Base-by-base conservation (phyloP, 2,113 vertebrate genomes). In the Epinephelus lanceolatus region DNA sequence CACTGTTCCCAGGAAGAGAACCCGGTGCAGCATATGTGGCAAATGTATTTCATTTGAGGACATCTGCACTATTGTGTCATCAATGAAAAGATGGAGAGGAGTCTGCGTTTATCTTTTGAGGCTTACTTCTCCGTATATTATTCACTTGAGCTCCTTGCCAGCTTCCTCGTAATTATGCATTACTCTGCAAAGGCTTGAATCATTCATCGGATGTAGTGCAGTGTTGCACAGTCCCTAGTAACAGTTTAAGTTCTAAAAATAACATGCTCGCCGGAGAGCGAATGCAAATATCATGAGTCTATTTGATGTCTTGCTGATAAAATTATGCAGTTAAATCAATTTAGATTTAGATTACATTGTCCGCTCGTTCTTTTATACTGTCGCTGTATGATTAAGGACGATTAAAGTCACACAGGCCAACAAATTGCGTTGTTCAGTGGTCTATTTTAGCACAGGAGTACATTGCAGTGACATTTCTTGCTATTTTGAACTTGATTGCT, bases 181-280 rank as follows among this genome's bases (percentile, higher is more conserved):
- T 84, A 83, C 87, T 87, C 79, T 85, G 90, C 82, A 83, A 88
- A 78, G 63, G 82, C 85, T 65, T 93, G 92, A 94, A 93, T 92
- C 91, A 91, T 94, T 94, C 90, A 94, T 91, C 51, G 68, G 87
- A 80, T 87, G 85, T 81, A 91, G 85, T 76, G 77, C 89, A 81
- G 83, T 71, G 59, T 79, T 81, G 83, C 90, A 76, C 89, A 67
- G 77, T 89, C 89, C 87, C 86, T 83, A 74, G 89, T 92, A 90
- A 93, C 91, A 86, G 82, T 94, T 93, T 89, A 83, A 53, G 81
- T 56, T 87, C 93, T 93, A 94, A 91, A 94, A 94, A 93, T 94
- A 93, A 84, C 89, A 27, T 10, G 30, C 63, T 68, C 78, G 66
- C 81, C 62, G 52, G 86, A 84, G 84, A 76, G 65, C 3, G 13